Evolutionary conservation across 2,888 invertebrate species (phyloP), one percentile per base, ranked within the genome.

Genomic region (Calliopum simillimum): DNA sequence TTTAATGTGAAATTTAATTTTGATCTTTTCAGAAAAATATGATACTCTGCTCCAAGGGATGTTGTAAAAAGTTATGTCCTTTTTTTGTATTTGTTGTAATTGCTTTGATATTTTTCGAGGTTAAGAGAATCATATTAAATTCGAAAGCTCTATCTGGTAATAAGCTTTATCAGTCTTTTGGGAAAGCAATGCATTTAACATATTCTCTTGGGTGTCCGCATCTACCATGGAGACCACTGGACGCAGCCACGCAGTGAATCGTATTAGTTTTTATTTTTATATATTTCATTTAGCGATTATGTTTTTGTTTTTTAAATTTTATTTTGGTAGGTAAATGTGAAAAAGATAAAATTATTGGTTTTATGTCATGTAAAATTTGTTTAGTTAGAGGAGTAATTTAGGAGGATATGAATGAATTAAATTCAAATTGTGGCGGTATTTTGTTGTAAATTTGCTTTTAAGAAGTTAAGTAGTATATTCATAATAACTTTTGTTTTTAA

Each of bases 221-320:
- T 84, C 84, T 84, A 84, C 84, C 84, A 84, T 84, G 85, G 84
- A 84, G 84, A 83, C 84, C 85, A 83, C 84, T 84, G 84, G 82
- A 84, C 84, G 84, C 83, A 85, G 84, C 84, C 84, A 84, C 84
- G 82, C 80, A 81, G 79, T 79, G 71, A 71, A 73, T 75, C 49
- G 58, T 67, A 59, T 58, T 47, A 51, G 33, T 59, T 46, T 4
- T 21, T 25, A 16, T 3, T n/a, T 1, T 33, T 8, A 33, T 33
- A 33, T 33, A 8, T 33, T 33, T 33, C 8, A 6, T 33, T 33
- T 33, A 33, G 8, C 33, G 33, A 33, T 5, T 33, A 33, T 33
- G 8, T 33, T 33, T 33, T 33, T 33, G 33, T 33, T 33, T 33
- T 8, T 33, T 1, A 8, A 33, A 6, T 8, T 33, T 33, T 33